Evolutionary conservation across 2,888 invertebrate genomes (phyloP).

Genomic region (Xanthia icteritia): DNA sequence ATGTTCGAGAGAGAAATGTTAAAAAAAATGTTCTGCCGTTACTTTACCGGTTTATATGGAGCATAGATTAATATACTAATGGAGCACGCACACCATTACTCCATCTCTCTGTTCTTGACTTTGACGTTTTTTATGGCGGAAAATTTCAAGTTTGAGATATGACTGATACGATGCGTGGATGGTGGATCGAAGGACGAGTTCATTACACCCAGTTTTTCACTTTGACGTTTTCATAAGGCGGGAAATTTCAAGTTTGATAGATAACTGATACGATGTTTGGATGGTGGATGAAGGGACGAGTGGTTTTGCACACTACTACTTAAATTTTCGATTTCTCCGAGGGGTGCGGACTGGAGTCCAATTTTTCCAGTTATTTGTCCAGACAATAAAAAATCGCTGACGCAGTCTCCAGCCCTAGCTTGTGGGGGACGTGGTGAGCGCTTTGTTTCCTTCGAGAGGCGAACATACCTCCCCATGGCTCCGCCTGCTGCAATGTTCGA

Average conservation of each 20-base stretch:
- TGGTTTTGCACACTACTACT: neutral
- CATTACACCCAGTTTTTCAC: neutral
- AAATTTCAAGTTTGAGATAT: too few relatives aligned
- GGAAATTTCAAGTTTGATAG: neutral
- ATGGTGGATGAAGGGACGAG: neutral
- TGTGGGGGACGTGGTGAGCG: too few relatives aligned
- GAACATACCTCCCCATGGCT: too few relatives aligned
- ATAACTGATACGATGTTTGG: neutral
- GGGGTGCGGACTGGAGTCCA: neutral
- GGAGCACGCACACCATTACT: neutral
- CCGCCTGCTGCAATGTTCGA: too few relatives aligned
- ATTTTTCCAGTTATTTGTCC: neutral
- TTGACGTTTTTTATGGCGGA: too few relatives aligned
- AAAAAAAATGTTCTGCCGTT: neutral
- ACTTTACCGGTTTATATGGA: constrained; percentile 2
- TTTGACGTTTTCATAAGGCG: neutral
- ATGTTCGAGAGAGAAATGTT: too few relatives aligned
- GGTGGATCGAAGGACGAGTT: neutral
- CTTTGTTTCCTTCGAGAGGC: too few relatives aligned
- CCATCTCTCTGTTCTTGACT: too few relatives aligned
- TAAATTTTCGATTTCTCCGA: neutral
- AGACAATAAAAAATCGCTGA: too few relatives aligned
- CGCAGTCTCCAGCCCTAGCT: too few relatives aligned
- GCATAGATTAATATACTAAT: too few relatives aligned
- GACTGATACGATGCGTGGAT: too few relatives aligned